Percentiles rank a stretch among this genome's conserved stretches.
These are phyloP conservation scores for Bergia puertoricense DNA, from an alignment of 92 coral and sea anemone species.

Conservation along the genomic window DNA sequence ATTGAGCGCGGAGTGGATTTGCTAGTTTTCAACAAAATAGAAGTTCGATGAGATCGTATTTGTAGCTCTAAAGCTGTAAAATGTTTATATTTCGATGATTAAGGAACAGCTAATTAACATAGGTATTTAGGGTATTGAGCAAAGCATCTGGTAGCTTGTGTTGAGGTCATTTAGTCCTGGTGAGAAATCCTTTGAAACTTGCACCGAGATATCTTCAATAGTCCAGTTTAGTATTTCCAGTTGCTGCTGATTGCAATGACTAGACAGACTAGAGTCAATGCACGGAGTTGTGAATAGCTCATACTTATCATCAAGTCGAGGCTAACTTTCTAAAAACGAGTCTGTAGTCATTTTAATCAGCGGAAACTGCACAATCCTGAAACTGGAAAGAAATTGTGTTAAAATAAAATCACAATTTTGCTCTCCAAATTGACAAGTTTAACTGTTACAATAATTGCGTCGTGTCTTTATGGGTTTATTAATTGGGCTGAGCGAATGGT, in stretches of 20 bases:
- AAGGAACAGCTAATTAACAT: background rate
- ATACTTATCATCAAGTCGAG: too few species aligned
- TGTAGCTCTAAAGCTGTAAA: background rate
- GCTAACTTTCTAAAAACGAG: too few species aligned
- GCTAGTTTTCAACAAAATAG: slow-evolving; percentile 23
- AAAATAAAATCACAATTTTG: background rate
- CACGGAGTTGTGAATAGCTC: too few species aligned
- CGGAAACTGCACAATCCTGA: too few species aligned
- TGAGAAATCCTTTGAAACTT: slow-evolving; percentile 5
- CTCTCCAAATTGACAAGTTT: background rate
- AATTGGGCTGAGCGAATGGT: background rate
- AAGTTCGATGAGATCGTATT: slow-evolving; percentile 2
- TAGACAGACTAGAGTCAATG: too few species aligned
- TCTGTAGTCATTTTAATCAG: too few species aligned
- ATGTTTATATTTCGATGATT: slow-evolving; percentile 4
- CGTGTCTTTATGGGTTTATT: too few species aligned
- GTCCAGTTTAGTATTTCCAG: background rate
- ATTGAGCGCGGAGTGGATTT: slow-evolving; percentile 28
- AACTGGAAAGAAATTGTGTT: background rate
- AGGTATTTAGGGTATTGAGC: background rate
- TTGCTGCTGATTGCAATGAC: background rate
- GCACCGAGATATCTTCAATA: background rate
- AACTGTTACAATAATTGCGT: background rate
- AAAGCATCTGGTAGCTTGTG: background rate
- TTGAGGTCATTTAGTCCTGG: background rate